These are phyloP conservation scores for Hestina assimilis DNA, from an alignment of 1,140 invertebrate genomes.

Conservation along the genomic window DNA sequence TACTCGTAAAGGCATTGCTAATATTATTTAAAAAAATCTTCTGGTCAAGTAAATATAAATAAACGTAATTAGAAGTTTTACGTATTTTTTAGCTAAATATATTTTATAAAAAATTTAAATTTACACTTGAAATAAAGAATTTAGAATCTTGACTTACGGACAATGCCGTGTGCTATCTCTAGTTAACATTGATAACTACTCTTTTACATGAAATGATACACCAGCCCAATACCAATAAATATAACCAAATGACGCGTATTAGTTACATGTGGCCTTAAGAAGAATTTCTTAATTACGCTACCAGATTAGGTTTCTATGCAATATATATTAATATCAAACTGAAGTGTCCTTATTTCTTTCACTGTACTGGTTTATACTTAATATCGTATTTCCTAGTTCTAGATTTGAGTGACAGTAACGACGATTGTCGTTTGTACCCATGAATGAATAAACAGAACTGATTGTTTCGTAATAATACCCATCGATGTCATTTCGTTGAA, in stretches of 20 bases:
- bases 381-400: slow-evolving; percentile 24
- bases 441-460: background rate
- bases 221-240: background rate
- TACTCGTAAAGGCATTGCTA: no score
- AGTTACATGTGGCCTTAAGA: slow-evolving; percentile 20
- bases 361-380: slow-evolving; percentile 14
- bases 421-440: background rate
- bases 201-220: background rate
- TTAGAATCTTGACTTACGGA: no score
- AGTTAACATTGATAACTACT: no score
- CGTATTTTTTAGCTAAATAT: no score
- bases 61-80: no score
- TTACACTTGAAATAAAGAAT: no score
- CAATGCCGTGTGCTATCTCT: no score
- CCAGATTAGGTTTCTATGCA: slow-evolving; percentile 24
- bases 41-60: no score
- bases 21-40: no score
- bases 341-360: slow-evolving; percentile 16
- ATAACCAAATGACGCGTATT: slow-evolving; percentile 10
- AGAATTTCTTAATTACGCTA: slow-evolving; percentile 28
- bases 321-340: slow-evolving; percentile 18
- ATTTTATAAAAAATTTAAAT: no score
- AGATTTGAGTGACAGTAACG: background rate
- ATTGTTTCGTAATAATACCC: background rate
- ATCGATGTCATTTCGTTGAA: background rate